Conservation (phyloP, 2,888 invertebrate genomes). For the Dione juno region DNA sequence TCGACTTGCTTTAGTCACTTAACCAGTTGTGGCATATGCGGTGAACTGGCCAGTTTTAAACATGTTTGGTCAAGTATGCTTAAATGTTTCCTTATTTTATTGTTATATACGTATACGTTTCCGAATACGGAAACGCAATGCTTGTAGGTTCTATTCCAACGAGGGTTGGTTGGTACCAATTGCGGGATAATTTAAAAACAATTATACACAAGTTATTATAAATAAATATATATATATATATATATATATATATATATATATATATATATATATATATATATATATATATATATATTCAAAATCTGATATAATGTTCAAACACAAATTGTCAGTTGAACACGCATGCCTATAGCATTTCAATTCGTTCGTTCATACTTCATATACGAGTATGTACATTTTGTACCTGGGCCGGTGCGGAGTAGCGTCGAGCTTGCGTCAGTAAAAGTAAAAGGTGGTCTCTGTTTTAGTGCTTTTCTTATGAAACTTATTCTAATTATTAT, state of each 20-base stretch:
- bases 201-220: no score
- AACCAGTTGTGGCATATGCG: conserved; percentile 21
- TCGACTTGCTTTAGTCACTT: conserved; percentile 12
- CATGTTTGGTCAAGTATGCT: not conserved
- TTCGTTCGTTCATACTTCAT: conserved; percentile 52
- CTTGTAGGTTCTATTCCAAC: no score
- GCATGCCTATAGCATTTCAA: conserved; percentile 27
- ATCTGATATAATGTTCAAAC: conserved; percentile 4
- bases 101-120: no score
- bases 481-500: conserved; percentile 6
- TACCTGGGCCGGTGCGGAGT: conserved; percentile 58
- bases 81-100: not conserved
- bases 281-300: no score
- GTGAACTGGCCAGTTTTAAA: conserved; percentile 2
- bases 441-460: conserved; percentile 60
- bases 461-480: conserved; percentile 23
- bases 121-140: no score
- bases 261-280: no score
- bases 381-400: conserved; percentile 54
- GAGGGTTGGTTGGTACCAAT: no score
- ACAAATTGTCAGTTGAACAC: conserved; percentile 19
- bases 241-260: no score
- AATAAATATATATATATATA: no score
- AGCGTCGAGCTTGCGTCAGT: conserved; percentile 49
- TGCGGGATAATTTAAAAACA: no score